A percentile compares a stretch with the other conserved stretches of the same genome.
Conservation (phyloP, 2,113 vertebrate species). For the Proteles cristata region DNA sequence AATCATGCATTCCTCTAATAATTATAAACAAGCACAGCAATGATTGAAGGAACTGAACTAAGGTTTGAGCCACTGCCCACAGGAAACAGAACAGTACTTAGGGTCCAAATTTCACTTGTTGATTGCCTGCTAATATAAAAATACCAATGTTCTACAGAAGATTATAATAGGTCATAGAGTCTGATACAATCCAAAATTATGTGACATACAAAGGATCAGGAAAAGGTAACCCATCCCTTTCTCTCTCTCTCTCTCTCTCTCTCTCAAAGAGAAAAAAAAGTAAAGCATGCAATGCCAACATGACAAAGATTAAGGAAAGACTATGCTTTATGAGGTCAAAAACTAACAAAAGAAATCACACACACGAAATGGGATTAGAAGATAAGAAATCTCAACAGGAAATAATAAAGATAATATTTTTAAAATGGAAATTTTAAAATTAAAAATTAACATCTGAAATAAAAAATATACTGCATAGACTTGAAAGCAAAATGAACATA, state of each 20-base stretch:
- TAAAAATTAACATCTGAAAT: not conserved
- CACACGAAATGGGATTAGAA: not conserved
- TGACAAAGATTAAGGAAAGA: not conserved
- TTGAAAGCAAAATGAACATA: not conserved
- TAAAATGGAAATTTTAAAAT: not conserved
- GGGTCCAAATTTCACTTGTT: not conserved
- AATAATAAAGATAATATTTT: not conserved
- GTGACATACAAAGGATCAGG: not conserved
- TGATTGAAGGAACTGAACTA: not conserved
- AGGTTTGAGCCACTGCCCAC: not conserved
- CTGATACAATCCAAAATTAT: not conserved
- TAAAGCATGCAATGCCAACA: not conserved
- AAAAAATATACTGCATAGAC: not conserved
- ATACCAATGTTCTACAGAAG: not conserved
- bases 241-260: too few species aligned
- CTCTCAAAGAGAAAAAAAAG: not conserved
- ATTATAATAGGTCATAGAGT: not conserved
- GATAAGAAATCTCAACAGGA: not conserved
- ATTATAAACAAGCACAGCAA: not conserved
- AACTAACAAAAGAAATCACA: not conserved
- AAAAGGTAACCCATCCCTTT: not conserved
- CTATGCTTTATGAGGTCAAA: not conserved
- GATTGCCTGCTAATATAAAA: not conserved
- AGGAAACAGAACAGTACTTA: not conserved
- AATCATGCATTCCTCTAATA: not conserved